phyloP scores from a whole-genome alignment of 2,888 invertebrate genomes.

The Microctonus brassicae region DNA sequence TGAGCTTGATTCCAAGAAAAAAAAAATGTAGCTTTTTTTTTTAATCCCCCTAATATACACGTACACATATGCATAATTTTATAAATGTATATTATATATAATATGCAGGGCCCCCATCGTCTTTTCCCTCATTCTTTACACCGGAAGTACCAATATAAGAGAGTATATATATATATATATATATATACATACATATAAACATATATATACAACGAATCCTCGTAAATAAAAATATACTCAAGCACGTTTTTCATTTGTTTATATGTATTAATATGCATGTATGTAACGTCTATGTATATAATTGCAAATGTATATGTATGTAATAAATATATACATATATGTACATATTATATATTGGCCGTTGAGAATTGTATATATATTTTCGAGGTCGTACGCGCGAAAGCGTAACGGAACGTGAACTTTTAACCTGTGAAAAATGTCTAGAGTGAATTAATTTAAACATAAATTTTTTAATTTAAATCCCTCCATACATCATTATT shows the following conservation, averaged over 20 bases:
- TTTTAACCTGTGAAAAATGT: conserved; percentile 6
- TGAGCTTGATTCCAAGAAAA: too few species aligned
- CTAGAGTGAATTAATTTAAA: background rate
- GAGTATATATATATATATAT: too few species aligned
- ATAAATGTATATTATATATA: background rate
- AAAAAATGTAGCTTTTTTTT: too few species aligned
- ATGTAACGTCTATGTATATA: too few species aligned
- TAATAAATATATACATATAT: background rate
- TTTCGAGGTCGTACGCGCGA: conserved; percentile 14
- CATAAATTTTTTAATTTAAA: background rate
- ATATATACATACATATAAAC: too few species aligned
- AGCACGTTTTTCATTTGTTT: too few species aligned
- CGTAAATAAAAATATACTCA: conserved; percentile 50
- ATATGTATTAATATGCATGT: too few species aligned
- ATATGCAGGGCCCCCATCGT: background rate
- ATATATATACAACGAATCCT: conserved; percentile 58
- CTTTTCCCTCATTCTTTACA: conserved; percentile 30
- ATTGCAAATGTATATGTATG: too few species aligned
- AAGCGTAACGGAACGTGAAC: conserved; percentile 22
- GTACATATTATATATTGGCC: background rate
- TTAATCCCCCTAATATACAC: too few species aligned
- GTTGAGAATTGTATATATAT: background rate
- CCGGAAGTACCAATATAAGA: conserved; percentile 64
- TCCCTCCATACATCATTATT: too few species aligned
- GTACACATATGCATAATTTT: background rate